Evolutionary conservation across 2,113 vertebrate species (phyloP).

Genomic region (Eidolon helvum): DNA sequence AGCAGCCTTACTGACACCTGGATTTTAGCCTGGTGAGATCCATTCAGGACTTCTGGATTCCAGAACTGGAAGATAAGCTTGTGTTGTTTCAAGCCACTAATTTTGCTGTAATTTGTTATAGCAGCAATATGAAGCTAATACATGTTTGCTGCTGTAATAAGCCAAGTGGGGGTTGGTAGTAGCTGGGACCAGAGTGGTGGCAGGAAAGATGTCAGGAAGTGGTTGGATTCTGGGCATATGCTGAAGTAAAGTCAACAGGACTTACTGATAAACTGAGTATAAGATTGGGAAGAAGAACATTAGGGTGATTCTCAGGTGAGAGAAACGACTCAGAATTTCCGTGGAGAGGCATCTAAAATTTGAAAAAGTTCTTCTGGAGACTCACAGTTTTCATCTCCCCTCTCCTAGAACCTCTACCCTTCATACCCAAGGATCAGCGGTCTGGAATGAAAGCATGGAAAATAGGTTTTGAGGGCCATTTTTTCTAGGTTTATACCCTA

Average conservation of each 20-base stretch:
- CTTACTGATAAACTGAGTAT: not conserved
- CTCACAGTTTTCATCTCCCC: not conserved
- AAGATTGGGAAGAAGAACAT: not conserved
- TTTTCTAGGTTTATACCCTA: not conserved
- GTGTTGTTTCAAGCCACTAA: not conserved
- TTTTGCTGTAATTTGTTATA: not conserved
- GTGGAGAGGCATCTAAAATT: not conserved
- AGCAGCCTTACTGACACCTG: not conserved
- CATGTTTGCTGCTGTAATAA: not conserved
- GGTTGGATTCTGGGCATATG: not conserved
- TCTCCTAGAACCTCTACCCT: no score
- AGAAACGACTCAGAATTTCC: not conserved
- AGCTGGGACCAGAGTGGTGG: not conserved
- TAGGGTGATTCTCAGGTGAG: not conserved
- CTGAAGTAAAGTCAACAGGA: not conserved
- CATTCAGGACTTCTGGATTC: not conserved
- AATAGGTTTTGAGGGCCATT: not conserved
- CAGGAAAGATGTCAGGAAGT: not conserved
- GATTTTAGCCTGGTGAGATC: not conserved
- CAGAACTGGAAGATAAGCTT: not conserved
- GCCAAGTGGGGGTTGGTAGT: no score
- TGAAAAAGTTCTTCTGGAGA: not conserved
- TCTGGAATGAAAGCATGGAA: not conserved
- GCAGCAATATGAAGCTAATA: rapidly evolving
- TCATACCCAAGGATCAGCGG: not conserved